A percentile compares a stretch with the other conserved stretches of the same genome.
Evolutionary conservation across 64 coral and sea anemone species (phyloP).

Genomic region (Dendronephthya gigantea): DNA sequence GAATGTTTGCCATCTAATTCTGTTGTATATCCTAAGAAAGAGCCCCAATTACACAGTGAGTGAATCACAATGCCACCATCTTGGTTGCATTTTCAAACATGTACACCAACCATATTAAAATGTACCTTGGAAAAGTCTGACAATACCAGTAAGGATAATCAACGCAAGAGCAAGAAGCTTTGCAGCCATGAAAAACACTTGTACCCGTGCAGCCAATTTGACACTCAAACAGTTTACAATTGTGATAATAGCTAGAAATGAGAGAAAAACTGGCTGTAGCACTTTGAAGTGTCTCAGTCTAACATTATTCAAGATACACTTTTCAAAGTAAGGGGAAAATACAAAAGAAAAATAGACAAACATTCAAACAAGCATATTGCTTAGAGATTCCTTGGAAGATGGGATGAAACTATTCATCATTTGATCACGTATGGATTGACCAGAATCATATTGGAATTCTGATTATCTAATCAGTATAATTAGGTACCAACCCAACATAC

Average conservation of each 20-base stretch:
- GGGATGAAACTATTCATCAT: too few species aligned
- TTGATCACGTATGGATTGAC: too few species aligned
- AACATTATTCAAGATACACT: too few species aligned
- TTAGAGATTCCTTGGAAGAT: too few species aligned
- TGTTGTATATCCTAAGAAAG: constrained; percentile 41
- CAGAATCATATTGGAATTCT: background rate
- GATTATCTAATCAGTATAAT: background rate
- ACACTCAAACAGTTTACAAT: constrained; percentile 76
- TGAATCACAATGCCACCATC: too few species aligned
- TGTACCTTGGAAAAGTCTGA: constrained; percentile 76
- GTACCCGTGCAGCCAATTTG: constrained; percentile 66
- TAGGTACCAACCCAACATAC: background rate
- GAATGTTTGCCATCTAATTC: constrained; percentile 27
- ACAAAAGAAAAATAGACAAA: too few species aligned
- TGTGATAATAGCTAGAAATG: constrained; percentile 43
- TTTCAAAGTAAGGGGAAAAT: too few species aligned
- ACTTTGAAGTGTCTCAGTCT: background rate
- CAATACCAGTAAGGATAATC: constrained; percentile 66
- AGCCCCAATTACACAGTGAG: background rate
- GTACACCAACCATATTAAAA: too few species aligned
- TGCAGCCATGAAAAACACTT: constrained; percentile 58
- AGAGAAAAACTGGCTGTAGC: background rate
- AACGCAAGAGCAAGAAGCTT: constrained; percentile 64
- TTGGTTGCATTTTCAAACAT: background rate
- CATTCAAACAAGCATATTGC: too few species aligned